Evolutionary conservation across 1,140 invertebrate species (phyloP).

Genomic region (Drosophila fuyamai): DNA sequence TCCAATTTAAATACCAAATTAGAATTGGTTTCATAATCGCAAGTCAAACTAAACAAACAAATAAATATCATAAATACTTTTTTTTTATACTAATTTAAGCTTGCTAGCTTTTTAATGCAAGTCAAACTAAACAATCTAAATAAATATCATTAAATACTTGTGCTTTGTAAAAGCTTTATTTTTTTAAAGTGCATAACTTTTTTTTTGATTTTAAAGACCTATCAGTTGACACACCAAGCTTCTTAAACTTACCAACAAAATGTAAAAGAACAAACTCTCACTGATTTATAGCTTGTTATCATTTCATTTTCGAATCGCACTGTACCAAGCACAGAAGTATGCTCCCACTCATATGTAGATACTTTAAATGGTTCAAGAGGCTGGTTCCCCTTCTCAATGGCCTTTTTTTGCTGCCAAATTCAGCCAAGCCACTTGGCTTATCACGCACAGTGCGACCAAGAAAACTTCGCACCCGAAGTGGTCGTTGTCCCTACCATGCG

Average conservation of each 20-base stretch:
- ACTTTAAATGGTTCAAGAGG: constrained; percentile 63
- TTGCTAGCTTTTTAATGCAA: too few relatives aligned
- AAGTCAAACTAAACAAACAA: background rate
- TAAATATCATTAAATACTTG: too few relatives aligned
- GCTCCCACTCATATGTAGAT: constrained; percentile 43
- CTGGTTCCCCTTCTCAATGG: constrained; percentile 11
- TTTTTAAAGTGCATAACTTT: too few relatives aligned
- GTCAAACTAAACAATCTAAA: too few relatives aligned
- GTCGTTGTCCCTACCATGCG: constrained; percentile 37
- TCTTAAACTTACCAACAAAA: background rate
- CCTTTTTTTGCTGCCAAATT: constrained; percentile 57
- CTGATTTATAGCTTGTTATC: constrained; percentile 1
- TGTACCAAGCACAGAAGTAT: background rate
- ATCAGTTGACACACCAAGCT: too few relatives aligned
- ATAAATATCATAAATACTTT: background rate
- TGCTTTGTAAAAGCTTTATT: too few relatives aligned
- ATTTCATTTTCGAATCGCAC: constrained; percentile 11
- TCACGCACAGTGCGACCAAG: constrained; percentile 67
- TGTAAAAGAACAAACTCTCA: background rate
- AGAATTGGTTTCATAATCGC: background rate
- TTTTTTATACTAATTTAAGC: too few relatives aligned
- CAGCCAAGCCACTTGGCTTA: constrained; percentile 74
- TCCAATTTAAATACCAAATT: background rate
- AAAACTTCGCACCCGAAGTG: constrained; percentile 65
- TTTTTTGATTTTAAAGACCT: too few relatives aligned